Conservation (phyloP, 2,888 invertebrate genomes). For the Drosophila cracens region DNA sequence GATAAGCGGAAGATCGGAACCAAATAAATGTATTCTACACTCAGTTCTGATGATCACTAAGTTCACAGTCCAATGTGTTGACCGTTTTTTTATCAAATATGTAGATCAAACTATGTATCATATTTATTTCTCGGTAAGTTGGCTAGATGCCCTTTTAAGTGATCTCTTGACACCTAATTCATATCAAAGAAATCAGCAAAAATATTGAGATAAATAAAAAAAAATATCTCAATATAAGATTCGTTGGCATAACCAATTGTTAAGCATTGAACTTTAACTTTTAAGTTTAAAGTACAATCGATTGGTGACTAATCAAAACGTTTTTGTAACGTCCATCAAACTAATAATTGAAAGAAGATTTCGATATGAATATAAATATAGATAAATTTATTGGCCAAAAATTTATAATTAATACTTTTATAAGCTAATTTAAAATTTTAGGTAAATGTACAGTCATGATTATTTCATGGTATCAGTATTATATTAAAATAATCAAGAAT, state of each 20-base stretch:
- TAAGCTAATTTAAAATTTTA: background rate
- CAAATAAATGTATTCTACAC: background rate
- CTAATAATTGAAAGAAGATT: background rate
- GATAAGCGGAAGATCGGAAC: conserved; percentile 10
- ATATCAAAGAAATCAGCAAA: background rate
- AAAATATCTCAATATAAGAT: background rate
- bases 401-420: background rate
- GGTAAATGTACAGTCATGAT: background rate
- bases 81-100: background rate
- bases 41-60: background rate
- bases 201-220: background rate
- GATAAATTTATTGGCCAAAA: background rate
- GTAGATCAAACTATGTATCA: background rate
- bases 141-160: background rate
- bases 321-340: background rate
- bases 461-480: background rate
- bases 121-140: background rate
- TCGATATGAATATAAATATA: background rate
- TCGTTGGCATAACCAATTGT: background rate
- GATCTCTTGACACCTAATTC: background rate
- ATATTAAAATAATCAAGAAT: background rate
- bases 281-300: background rate
- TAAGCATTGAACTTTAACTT: background rate
- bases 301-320: background rate
- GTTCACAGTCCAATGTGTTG: background rate